Base-by-base conservation (phyloP, 92 coral and sea anemone genomes). In the Blastomussa wellsi region DNA sequence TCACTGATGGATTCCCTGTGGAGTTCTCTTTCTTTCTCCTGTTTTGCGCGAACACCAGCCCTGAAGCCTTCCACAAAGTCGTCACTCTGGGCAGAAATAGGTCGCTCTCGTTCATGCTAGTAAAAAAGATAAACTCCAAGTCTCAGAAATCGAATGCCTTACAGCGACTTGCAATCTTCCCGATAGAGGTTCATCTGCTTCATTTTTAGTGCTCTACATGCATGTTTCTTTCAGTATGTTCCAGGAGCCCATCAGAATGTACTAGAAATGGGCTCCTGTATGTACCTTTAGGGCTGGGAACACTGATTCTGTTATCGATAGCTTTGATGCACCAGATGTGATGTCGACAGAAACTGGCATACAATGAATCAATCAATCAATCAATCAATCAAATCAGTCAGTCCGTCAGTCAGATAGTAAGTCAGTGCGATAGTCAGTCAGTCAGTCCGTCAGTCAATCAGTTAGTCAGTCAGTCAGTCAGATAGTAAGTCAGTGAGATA, bases 41-140 rank as follows among this genome's bases (percentile, higher is more conserved):
- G 97, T 66, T 93, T 94, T 28, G 93, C 90, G 62, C 92, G 90
- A 37, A 94, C 81, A 4, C 99, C 99, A 32, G 99, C 99, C 37
- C 88, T 85, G 74, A 96, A 94, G 16, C 99, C 99, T 47, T 95
- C 97, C 77, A 91, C 90, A 87, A 77, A 96, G 3, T 91, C 98
- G 29, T 93, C 95, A 76, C 95, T 92, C 31, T 77, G 91, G 3
- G 98, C 98, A 24, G 98, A 92, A 24, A 92, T 75, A 15, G 98
- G 98, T 39, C 98, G 88, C 74, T 94, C 95, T 8, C 88, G 82
- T 36, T 85, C 88, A 31, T 77, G 60, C 88, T 85, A 37, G 41
- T 12, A 22, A 66, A 17, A 51, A 52, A 77, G 19, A 7, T 0
- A 41, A 13, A 20, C 62, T 22, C 65, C 7, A 57, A 57, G 65